Base-by-base conservation (phyloP, 2,113 vertebrate genomes). In the Platichthys stellatus region DNA sequence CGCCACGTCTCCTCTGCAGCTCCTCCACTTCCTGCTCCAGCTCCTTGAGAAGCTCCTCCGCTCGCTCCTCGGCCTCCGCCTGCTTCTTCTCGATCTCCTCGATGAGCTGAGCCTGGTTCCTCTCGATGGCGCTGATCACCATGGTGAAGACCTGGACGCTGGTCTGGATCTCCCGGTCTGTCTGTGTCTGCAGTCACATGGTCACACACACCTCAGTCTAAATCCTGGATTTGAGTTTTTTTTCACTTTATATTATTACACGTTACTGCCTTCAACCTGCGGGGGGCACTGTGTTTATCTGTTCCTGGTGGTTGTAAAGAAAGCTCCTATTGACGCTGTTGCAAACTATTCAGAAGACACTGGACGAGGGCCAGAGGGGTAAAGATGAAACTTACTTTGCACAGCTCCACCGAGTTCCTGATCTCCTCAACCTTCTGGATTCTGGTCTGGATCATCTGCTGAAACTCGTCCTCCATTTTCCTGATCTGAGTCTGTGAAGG, bases 11-110 rank as follows among this genome's bases (percentile, higher is more conserved):
- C n/a, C 8, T 74, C 62, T 77, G 71, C 4, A 92, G 72, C 5
- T 87, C 84, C 0, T 13, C 31, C 12, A 86, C 70, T 26, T 92
- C 88, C 64, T 60, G n/a, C 54, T n/a, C n/a, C 47, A 92, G 76
- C 61, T 83, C 63, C 1, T 61, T 13, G 26, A 85, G 35, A 4
- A 82, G 20, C 28, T 65, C 31, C 21, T 68, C 6, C 0, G 82
- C 67, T 2, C 2, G 63, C 14, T 2, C 62, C 28, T 88, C 63
- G 0, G 53, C 4, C 3, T 18, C 79, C 15, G 62, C 72, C 57
- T 84, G 86, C 61, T 78, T 77, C 73, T 82, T 23, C 67, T 79
- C 66, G 1, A 85, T 54, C 63, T 82, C 71, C 6, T 80, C 56
- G 0, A 66, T 7, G 4, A 83, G 64, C 47, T 8, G 4, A 2